Evolutionary conservation across 2,113 vertebrate genomes (phyloP).

Genomic region (Neogale vison): DNA sequence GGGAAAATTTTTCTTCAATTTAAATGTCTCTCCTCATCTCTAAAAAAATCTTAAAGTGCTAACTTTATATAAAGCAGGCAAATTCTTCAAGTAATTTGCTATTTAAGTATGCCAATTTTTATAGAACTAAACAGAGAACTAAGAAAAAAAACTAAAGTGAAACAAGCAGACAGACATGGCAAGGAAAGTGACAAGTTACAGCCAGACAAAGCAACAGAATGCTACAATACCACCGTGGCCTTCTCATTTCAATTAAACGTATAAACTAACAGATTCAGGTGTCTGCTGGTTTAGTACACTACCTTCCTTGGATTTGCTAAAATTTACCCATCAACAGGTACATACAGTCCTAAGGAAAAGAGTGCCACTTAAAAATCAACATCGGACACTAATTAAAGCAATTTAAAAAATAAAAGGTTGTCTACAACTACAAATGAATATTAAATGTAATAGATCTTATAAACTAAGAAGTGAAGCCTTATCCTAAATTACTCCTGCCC

Average conservation of each 20-base stretch:
- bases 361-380: slow-evolving; percentile 71
- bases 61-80: slow-evolving; percentile 85
- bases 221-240: slow-evolving; percentile 39
- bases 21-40: slow-evolving; percentile 74
- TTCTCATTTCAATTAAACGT: slow-evolving; percentile 59
- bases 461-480: slow-evolving; percentile 55
- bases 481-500: slow-evolving; percentile 82
- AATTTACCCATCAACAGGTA: slow-evolving; percentile 10
- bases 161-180: slow-evolving; percentile 66
- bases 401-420: slow-evolving; percentile 72
- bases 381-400: slow-evolving; percentile 74
- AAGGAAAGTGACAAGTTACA: slow-evolving; percentile 62
- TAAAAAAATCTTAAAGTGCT: slow-evolving; percentile 85
- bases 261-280: slow-evolving; percentile 60
- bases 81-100: slow-evolving; percentile 83
- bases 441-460: slow-evolving; percentile 75
- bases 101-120: slow-evolving; percentile 78
- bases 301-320: slow-evolving; percentile 47
- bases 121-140: slow-evolving; percentile 60
- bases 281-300: slow-evolving; percentile 65
- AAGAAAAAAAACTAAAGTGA: slow-evolving; percentile 26
- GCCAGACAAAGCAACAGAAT: slow-evolving; percentile 52
- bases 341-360: slow-evolving; percentile 22
- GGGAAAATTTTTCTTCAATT: slow-evolving; percentile 80
- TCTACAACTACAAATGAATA: slow-evolving; percentile 79